Conservation (phyloP, 2,888 invertebrate genomes). For the Drosophila paucipuncta region DNA sequence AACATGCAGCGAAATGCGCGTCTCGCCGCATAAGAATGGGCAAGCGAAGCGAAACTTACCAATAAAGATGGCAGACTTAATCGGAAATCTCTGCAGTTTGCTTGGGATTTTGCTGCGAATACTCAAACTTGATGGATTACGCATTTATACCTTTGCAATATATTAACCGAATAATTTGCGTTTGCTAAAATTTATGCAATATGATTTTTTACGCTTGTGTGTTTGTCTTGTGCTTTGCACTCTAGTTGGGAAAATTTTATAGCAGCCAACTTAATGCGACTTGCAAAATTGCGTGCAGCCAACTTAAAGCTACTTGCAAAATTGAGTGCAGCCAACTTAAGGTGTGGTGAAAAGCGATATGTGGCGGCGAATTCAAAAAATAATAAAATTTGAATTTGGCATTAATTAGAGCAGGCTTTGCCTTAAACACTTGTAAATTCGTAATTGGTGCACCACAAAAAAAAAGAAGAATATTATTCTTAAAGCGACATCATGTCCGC, state of each 20-base stretch:
- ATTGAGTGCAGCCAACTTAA: conserved; percentile 30
- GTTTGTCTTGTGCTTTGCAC: neutral
- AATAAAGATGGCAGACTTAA: conserved; percentile 26
- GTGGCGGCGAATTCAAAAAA: conserved; percentile 15
- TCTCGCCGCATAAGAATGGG: conserved; percentile 20
- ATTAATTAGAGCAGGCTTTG: conserved; percentile 4
- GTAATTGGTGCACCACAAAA: conserved; percentile 18
- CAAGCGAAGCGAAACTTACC: conserved; percentile 23
- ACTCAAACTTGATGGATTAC: conserved; percentile 9
- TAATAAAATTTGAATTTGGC: neutral
- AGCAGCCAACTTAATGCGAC: conserved; percentile 44
- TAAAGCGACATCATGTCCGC: conserved; percentile 28
- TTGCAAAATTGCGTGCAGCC: conserved; percentile 19
- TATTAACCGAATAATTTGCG: neutral
- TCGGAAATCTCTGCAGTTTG: conserved; percentile 10
- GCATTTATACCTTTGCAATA: conserved; percentile 24
- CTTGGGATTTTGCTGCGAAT: neutral
- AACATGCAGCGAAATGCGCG: conserved; percentile 20
- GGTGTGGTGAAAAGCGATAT: conserved; percentile 3
- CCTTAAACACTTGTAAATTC: conserved; percentile 3
- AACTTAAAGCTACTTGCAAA: conserved; percentile 26
- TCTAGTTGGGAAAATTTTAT: conserved; percentile 26
- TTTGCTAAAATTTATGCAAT: neutral
- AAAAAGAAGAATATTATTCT: conserved; percentile 17
- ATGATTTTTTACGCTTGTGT: neutral